Evolutionary conservation across 2,888 invertebrate genomes (phyloP).

Genomic region (Siphlonurus alternatus): DNA sequence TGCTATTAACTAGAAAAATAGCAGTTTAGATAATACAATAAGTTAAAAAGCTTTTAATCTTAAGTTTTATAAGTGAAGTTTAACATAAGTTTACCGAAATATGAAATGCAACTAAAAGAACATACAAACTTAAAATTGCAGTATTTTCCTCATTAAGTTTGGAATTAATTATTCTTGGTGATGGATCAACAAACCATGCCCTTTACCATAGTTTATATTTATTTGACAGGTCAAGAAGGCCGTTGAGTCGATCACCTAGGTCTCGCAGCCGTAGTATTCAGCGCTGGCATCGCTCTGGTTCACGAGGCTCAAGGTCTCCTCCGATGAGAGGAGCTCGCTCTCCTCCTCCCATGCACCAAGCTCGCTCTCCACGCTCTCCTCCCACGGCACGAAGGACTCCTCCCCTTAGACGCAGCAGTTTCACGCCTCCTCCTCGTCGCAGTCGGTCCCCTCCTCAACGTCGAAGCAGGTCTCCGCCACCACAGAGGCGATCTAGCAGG

Average conservation of each 20-base stretch:
- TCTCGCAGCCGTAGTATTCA: constrained; percentile 13
- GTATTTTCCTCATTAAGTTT: neutral
- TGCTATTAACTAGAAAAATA: too few species aligned
- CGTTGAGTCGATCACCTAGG: constrained; percentile 11
- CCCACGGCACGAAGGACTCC: neutral
- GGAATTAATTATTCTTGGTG: neutral
- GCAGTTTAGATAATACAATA: too few species aligned
- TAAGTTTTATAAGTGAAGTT: too few species aligned
- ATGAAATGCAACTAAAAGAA: too few species aligned
- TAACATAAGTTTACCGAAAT: too few species aligned
- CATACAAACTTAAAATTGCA: neutral
- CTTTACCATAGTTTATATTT: too few species aligned
- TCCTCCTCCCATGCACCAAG: neutral
- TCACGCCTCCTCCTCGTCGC: constrained; percentile 4
- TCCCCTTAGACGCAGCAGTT: neutral
- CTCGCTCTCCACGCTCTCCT: neutral
- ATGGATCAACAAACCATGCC: too few species aligned
- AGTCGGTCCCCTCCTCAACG: constrained; percentile 2
- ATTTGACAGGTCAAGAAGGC: constrained; percentile 6
- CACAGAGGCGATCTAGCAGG: constrained; percentile 2
- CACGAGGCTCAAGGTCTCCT: constrained; percentile 6
- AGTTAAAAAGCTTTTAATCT: too few species aligned
- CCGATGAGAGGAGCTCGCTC: constrained; percentile 4
- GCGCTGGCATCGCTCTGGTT: constrained; percentile 1
- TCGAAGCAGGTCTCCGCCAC: constrained; percentile 3